Evolutionary conservation across 2,888 invertebrate genomes (phyloP).

Genomic region (Xestia sexstrigata): DNA sequence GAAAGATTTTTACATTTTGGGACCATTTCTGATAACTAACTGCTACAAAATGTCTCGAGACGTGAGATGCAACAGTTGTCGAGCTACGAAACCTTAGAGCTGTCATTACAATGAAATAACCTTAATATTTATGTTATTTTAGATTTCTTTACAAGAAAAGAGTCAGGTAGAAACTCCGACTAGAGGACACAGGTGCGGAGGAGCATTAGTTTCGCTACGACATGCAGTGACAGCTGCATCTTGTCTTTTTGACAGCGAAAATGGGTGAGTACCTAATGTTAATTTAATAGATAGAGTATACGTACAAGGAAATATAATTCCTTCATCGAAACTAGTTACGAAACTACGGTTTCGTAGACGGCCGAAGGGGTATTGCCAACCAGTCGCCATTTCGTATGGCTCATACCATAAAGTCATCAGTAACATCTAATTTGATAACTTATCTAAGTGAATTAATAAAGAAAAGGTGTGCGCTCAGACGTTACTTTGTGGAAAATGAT

Average conservation of each 20-base stretch:
- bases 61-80: not conserved
- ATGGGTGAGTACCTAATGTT: too few relatives aligned
- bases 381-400: not conserved
- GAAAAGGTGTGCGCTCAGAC: not conserved
- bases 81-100: too few relatives aligned
- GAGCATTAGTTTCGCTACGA: too few relatives aligned
- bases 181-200: too few relatives aligned
- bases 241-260: too few relatives aligned
- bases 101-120: not conserved
- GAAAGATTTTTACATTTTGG: not conserved
- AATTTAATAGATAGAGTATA: too few relatives aligned
- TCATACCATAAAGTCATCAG: not conserved
- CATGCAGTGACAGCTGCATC: too few relatives aligned
- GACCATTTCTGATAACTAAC: not conserved
- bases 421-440: not conserved
- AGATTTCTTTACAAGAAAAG: slow-evolving; percentile 69
- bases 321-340: too few relatives aligned
- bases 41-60: not conserved
- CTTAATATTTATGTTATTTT: slow-evolving; percentile 16
- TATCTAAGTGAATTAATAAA: not conserved
- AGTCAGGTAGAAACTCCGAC: slow-evolving; percentile 11
- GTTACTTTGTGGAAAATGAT: not conserved
- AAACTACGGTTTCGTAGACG: too few relatives aligned
- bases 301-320: too few relatives aligned
- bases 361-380: too few relatives aligned